These are phyloP conservation scores for Aphidius gifuensis DNA, from an alignment of 1,140 invertebrate species.

Conservation along the genomic window DNA sequence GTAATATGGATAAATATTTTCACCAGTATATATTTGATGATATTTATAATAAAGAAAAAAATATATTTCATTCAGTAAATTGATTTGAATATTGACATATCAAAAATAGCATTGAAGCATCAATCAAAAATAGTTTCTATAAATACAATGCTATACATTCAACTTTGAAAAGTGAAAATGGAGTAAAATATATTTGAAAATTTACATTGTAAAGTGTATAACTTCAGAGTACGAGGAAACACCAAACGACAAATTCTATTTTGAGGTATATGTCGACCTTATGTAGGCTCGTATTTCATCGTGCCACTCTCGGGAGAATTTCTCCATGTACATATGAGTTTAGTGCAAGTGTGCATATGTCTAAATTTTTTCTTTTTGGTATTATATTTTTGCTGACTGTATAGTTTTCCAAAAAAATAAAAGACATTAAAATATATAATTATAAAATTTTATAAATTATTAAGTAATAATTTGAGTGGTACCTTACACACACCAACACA, in stretches of 20 bases:
- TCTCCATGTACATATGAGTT: not conserved
- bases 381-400: too few species aligned
- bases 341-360: constrained; percentile 1
- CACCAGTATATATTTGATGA: too few species aligned
- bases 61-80: too few species aligned
- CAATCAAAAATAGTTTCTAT: too few species aligned
- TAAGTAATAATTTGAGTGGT: not conserved
- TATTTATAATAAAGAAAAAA: too few species aligned
- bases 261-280: constrained; percentile 9
- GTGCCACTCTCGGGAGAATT: not conserved
- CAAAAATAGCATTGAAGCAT: too few species aligned
- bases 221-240: not conserved
- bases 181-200: not conserved
- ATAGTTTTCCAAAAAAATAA: not conserved
- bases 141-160: too few species aligned
- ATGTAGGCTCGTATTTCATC: constrained; percentile 7
- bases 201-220: constrained; percentile 1
- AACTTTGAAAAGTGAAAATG: too few species aligned
- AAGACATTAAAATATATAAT: not conserved
- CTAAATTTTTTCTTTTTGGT: not conserved
- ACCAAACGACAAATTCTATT: constrained; percentile 1
- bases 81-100: too few species aligned
- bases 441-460: not conserved
- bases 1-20: too few species aligned
- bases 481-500: not conserved